Base-by-base conservation (phyloP, 2,797 vertebrate species). In the Harpagifer antarcticus region DNA sequence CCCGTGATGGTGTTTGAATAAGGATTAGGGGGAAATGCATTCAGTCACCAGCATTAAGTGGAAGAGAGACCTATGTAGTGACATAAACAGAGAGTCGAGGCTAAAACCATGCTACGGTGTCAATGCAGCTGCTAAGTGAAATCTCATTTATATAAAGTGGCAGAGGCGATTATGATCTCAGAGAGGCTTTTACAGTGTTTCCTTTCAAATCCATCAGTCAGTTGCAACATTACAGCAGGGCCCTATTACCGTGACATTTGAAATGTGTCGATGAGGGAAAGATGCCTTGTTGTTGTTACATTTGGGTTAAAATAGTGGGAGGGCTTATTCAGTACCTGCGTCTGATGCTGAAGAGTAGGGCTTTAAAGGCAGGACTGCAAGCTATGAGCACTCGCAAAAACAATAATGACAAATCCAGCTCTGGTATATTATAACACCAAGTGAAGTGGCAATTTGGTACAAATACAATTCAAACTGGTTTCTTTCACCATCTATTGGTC, bases 181-280 rank as follows among this genome's bases (percentile, higher is more conserved):
- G 58, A 2, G 16, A 68, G 61, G 47, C 63, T n/a, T 68, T 78
- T 74, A 49, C 55, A 60, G 49, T 47, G 9, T 53, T 75, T 81
- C 49, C 20, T 68, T 50, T 4, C 10, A 3, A 67, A 33, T 62
- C 59, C 31, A 60, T 79, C 69, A 69, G 59, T 64, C 56, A 49
- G 15, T 67, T 43, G 47, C 15, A 61, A 16, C 40, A 47, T 71
- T 61, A 62, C 40, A 79, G 40, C 17, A 49, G 58, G 72, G 72
- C 23, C 53, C 72, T 17, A 60, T 78, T 78, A 71, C 65, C 27
- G 61, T 31, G 8, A 60, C 69, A 70, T 72, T 68, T 53, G 48
- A 66, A 67, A 49, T 63, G 53, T 76, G 23, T 66, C 37, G 50
- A 58, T 85, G 61, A 78, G 33, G 57, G 12, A 65, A 49, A 58